These are phyloP conservation scores for Nemotelus nigrinus DNA, from an alignment of 2,888 invertebrate genomes.

Conservation along the genomic window DNA sequence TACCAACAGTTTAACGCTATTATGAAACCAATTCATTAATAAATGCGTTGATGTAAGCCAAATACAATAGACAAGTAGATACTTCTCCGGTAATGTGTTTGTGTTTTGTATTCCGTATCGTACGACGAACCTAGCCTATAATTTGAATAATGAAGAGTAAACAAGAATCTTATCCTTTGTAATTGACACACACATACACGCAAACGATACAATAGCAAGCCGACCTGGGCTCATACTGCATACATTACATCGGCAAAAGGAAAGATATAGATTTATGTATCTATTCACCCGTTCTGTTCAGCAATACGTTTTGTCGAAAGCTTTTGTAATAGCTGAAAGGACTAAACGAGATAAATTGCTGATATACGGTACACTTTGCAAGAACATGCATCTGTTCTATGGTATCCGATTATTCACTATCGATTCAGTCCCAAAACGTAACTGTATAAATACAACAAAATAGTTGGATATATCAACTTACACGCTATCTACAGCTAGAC, in stretches of 20 bases:
- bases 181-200: neutral
- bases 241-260: too few species aligned
- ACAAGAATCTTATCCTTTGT: slow-evolving; percentile 34
- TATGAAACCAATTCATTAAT: slow-evolving; percentile 33
- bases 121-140: slow-evolving; percentile 9
- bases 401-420: slow-evolving; percentile 8
- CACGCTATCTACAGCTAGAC: neutral
- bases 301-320: too few species aligned
- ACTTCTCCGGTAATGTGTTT: slow-evolving; percentile 10
- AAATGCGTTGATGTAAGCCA: slow-evolving; percentile 30
- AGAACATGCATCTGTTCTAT: neutral
- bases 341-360: slow-evolving; percentile 30
- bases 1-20: slow-evolving; percentile 32
- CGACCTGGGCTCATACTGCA: too few species aligned
- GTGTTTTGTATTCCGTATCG: slow-evolving; percentile 16
- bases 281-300: too few species aligned
- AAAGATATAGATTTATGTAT: too few species aligned
- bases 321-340: neutral
- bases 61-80: neutral
- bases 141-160: slow-evolving; percentile 37
- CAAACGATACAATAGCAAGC: neutral
- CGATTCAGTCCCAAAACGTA: slow-evolving; percentile 28
- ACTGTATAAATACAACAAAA: slow-evolving; percentile 12
- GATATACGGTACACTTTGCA: neutral
- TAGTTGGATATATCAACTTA: slow-evolving; percentile 17